Percentiles rank a stretch among this genome's conserved stretches.
Evolutionary conservation across 2,888 invertebrate genomes (phyloP).

Genomic region (Pseudococcus viburni): DNA sequence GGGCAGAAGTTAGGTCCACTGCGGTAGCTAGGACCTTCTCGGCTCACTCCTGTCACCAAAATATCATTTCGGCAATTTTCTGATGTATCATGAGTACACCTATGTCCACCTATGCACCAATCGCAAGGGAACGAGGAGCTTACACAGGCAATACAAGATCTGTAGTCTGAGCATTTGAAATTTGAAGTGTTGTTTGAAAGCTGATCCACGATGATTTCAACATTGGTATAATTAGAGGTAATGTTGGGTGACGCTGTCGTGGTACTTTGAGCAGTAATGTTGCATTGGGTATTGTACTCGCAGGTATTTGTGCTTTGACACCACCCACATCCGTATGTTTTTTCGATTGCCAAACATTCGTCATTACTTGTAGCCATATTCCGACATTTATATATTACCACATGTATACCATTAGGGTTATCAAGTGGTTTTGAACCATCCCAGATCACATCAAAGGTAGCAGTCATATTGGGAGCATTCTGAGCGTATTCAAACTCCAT

Average conservation of each 20-base stretch:
- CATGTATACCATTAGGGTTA: conserved; percentile 96
- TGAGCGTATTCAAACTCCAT: conserved; percentile 95
- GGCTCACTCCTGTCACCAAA: conserved; percentile 90
- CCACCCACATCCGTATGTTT: conserved; percentile 97
- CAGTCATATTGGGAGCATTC: conserved; percentile 90
- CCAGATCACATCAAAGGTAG: conserved; percentile 96
- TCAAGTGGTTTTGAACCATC: conserved; percentile 95
- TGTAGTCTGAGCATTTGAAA: conserved; percentile 97
- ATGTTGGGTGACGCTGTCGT: too few relatives aligned
- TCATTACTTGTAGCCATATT: conserved; percentile 99
- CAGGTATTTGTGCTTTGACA: conserved; percentile 85
- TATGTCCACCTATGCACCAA: conserved; percentile 97
- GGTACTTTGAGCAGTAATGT: too few relatives aligned
- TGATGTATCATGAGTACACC: conserved; percentile 95
- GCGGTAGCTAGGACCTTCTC: conserved; percentile 92
- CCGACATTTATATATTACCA: conserved; percentile 93
- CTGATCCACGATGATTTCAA: neutral
- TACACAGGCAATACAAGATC: conserved; percentile 96
- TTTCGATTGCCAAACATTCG: conserved; percentile 90
- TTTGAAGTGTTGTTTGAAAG: conserved; percentile 71
- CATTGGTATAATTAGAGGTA: neutral
- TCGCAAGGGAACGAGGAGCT: conserved; percentile 97
- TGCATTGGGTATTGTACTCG: neutral
- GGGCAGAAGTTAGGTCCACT: conserved; percentile 96
- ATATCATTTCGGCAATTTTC: conserved; percentile 96